Base-by-base conservation (phyloP, 2,888 invertebrate species). In the Arenicola marina region DNA sequence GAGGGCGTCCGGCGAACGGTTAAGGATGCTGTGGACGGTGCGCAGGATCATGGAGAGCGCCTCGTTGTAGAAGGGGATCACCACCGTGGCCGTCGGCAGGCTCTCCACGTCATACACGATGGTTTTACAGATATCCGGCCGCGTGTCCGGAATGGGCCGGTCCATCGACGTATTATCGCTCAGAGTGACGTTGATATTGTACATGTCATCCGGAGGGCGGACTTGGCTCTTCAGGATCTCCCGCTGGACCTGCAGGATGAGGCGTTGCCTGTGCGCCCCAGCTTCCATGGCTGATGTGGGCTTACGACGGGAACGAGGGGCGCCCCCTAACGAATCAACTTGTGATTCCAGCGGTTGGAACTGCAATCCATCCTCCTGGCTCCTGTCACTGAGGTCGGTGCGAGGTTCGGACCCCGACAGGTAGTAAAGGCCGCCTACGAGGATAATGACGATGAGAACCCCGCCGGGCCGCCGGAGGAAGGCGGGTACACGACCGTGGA, bases 11-110 rank as follows among this genome's bases (percentile, higher is more conserved):
- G 69, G 71, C 4, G 66, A 59, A 29, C 67, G 55, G 28, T 59
- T 60, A 46, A 71, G 66, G 31, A 71, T 45, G 48, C 69, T 69
- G 65, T 71, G 71, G 3, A 81, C 67, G 24, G 80, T 79, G 31
- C 67, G 51, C 34, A 69, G 51, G 1, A 68, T 34, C 66, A 69
- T 69, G 29, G 65, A 61, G 29, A 66, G 61, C 24, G 68, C 69
- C 58, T 69, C 69, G 59, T 69, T 69, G 59, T 62, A 69, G 57
- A 68, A 69, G 28, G 67, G 67, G 26, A 71, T 68, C 34, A 71
- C 54, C 26, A 71, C 65, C n/a, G 59, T 71, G 24, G 61, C 67
- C 31, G 55, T 70, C 11, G 69, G 67, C n/a, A 71, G 59, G 3
- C 32, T 57, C 7, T 33, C 0, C 11, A 58, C 2, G 56, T 71